These are phyloP conservation scores for Phasianus colchicus DNA, from an alignment of 2,113 vertebrate genomes.

Conservation along the genomic window DNA sequence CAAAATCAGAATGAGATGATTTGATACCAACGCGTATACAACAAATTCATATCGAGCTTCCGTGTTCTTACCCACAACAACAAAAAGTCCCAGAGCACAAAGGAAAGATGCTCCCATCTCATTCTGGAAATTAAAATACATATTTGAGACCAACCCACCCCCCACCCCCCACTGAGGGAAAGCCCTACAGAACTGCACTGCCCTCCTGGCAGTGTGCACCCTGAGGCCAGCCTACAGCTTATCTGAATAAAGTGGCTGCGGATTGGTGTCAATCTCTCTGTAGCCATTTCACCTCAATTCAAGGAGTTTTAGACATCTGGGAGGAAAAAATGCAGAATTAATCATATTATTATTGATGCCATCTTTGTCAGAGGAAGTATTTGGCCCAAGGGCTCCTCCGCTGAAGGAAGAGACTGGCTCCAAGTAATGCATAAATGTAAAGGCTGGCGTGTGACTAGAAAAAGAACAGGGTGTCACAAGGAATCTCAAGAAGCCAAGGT, in stretches of 20 bases:
- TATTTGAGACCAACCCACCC: constrained; percentile 51
- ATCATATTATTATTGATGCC: not conserved
- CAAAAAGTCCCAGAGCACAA: constrained; percentile 56
- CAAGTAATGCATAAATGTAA: not conserved
- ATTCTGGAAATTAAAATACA: constrained; percentile 72
- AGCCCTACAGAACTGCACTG: not conserved
- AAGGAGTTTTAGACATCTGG: not conserved
- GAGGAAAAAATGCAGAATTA: not conserved
- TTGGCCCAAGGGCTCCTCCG: not conserved
- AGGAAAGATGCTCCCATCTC: constrained; percentile 90
- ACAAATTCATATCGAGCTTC: constrained; percentile 61
- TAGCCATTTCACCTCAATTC: not conserved
- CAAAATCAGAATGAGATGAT: constrained; percentile 85
- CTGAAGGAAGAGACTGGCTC: not conserved
- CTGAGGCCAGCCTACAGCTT: not conserved
- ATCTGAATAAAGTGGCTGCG: not conserved
- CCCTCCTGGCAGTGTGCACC: not conserved
- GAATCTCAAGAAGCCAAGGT: constrained; percentile 4
- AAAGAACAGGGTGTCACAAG: not conserved
- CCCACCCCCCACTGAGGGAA: not conserved
- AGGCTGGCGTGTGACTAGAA: not conserved
- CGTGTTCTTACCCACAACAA: constrained; percentile 62
- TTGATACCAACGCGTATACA: constrained; percentile 61
- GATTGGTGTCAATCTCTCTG: not conserved
- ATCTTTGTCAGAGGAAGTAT: not conserved